These are phyloP conservation scores for Drosophila carrolli DNA, from an alignment of 1,140 invertebrate species.

Conservation along the genomic window DNA sequence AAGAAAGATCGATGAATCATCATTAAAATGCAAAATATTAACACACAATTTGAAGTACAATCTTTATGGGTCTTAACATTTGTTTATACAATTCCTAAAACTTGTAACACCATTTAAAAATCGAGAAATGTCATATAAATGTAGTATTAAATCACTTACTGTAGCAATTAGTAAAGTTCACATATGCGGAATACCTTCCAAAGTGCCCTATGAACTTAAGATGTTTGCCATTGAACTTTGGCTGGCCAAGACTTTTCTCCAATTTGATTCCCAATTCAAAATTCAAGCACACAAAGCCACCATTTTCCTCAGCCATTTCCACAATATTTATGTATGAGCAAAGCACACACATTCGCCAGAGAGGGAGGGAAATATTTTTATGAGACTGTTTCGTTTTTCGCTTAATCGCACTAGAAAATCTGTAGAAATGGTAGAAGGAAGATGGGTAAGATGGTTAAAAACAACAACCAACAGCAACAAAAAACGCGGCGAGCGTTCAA, in stretches of 20 bases:
- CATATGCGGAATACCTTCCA: no score
- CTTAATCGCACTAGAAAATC: conserved; percentile 81
- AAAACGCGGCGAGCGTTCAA: conserved; percentile 72
- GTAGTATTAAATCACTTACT: no score
- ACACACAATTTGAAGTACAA: no score
- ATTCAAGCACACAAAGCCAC: conserved; percentile 53
- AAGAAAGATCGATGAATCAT: no score
- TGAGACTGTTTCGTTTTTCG: conserved; percentile 77
- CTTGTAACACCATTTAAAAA: no score
- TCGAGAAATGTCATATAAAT: no score
- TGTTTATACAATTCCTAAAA: no score
- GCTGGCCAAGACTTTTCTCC: conserved; percentile 9
- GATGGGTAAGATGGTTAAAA: conserved; percentile 23
- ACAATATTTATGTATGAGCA: conserved; percentile 43
- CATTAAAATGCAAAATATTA: no score
- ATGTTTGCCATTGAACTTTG: conserved; percentile 57
- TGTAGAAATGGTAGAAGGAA: conserved; percentile 52
- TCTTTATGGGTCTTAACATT: no score
- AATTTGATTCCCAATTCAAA: conserved; percentile 44
- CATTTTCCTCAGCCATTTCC: conserved; percentile 42
- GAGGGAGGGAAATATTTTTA: conserved; percentile 60
- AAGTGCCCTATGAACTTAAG: background rate
- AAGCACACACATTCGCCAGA: conserved; percentile 20
- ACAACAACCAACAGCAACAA: conserved; percentile 8
- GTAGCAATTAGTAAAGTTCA: no score